A percentile compares a stretch with the other conserved stretches of the same genome.
These are phyloP conservation scores for Aphis craccivora DNA, from an alignment of 1,140 invertebrate species.

Conservation along the genomic window DNA sequence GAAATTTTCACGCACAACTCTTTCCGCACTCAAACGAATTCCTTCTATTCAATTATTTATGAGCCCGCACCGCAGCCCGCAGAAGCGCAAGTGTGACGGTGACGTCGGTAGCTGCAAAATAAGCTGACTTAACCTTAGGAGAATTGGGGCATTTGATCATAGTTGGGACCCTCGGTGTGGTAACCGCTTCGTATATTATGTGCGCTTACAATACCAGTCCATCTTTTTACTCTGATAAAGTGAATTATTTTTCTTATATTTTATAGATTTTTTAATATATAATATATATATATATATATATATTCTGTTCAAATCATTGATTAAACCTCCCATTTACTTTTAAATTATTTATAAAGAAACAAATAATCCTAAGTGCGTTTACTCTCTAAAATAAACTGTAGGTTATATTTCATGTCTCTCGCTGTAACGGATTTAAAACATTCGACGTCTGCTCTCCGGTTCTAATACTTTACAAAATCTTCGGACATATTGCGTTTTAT, in stretches of 20 bases:
- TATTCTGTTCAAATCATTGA: neutral
- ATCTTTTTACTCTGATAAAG: neutral
- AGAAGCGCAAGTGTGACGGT: neutral
- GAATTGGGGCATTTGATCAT: neutral
- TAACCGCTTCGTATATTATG: neutral
- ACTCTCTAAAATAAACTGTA: neutral
- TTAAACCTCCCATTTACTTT: neutral
- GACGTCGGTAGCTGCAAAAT: neutral
- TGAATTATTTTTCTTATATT: neutral
- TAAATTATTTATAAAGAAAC: constrained; percentile 30
- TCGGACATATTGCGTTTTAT: neutral
- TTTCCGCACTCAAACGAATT: neutral
- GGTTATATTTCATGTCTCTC: constrained; percentile 21
- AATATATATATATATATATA: too few species aligned
- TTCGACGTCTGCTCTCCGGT: neutral
- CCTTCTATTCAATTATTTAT: constrained; percentile 20
- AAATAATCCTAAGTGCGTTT: constrained; percentile 35
- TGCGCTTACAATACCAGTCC: neutral
- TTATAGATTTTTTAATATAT: neutral
- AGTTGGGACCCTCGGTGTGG: too few species aligned
- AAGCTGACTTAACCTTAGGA: neutral
- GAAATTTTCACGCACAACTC: neutral
- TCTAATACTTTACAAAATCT: constrained; percentile 23
- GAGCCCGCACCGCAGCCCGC: neutral
- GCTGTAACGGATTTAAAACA: neutral